Conservation (phyloP, 2,113 vertebrate genomes). For the Pseudois nayaur region DNA sequence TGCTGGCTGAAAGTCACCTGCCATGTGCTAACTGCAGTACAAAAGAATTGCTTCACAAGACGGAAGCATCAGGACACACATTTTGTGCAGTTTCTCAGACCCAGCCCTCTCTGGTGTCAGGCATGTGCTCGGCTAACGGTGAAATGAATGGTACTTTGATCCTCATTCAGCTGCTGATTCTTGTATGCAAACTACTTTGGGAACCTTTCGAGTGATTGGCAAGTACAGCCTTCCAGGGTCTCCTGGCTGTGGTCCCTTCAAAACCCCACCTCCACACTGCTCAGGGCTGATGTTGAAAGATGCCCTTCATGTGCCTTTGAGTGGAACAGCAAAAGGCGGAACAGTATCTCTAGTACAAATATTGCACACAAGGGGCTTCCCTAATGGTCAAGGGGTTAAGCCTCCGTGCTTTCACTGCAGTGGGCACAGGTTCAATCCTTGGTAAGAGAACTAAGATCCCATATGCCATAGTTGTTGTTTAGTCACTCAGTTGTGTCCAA, state of each 20-base stretch:
- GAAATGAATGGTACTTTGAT: not conserved
- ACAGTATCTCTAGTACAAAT: not conserved
- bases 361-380: not conserved
- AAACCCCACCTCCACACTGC: not conserved
- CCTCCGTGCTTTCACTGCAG: not conserved
- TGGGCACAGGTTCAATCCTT: not conserved
- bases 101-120: not conserved
- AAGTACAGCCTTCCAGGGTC: not conserved
- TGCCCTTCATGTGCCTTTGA: not conserved
- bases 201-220: not conserved
- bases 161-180: not conserved
- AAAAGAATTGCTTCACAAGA: not conserved
- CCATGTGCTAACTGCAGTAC: not conserved
- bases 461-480: not conserved
- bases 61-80: rapidly evolving
- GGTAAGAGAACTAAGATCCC: not conserved
- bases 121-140: not conserved
- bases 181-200: not conserved
- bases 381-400: not conserved
- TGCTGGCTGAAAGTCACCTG: not conserved
- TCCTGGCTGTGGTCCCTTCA: not conserved
- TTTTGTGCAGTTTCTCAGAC: not conserved
- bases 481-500: not conserved
- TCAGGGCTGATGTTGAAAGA: not conserved
- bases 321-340: not conserved